Evolutionary conservation across 2,888 invertebrate genomes (phyloP).

Genomic region (Nemotelus nigrinus): DNA sequence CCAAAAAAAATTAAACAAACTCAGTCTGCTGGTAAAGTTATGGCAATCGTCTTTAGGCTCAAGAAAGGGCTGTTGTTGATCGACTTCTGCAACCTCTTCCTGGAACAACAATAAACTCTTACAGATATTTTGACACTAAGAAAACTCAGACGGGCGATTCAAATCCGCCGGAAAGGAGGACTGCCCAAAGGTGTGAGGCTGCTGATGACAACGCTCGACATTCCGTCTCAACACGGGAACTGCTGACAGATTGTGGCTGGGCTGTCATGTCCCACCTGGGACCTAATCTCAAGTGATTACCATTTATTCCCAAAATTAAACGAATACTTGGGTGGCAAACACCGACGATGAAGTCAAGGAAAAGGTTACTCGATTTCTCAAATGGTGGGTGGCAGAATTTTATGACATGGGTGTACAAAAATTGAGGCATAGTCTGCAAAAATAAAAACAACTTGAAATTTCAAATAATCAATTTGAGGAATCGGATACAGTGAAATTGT

Average conservation of each 20-base stretch:
- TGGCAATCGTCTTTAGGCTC: neutral
- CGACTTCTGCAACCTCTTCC: too few species aligned
- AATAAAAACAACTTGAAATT: too few species aligned
- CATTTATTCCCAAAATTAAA: conserved; percentile 17
- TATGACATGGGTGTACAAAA: conserved; percentile 23
- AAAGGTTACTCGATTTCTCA: conserved; percentile 13
- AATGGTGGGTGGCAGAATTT: conserved; percentile 2
- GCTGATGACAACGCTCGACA: conserved; percentile 12
- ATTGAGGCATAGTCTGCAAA: conserved; percentile 13
- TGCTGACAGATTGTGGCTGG: conserved; percentile 5
- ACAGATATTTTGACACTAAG: conserved; percentile 5
- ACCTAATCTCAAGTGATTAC: neutral
- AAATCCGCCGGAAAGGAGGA: neutral
- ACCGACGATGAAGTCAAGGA: conserved; percentile 14
- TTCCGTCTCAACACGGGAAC: neutral
- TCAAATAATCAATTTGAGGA: too few species aligned
- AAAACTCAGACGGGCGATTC: conserved; percentile 10
- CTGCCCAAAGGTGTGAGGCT: conserved; percentile 6
- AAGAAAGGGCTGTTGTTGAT: conserved; percentile 6
- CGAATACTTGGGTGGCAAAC: neutral
- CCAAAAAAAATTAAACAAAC: neutral
- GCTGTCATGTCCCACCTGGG: neutral
- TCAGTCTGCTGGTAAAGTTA: neutral
- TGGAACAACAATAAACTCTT: too few species aligned
- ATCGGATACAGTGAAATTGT: too few species aligned